phyloP scores from a whole-genome alignment of 2,113 vertebrate species.

The Tetrax tetrax region DNA sequence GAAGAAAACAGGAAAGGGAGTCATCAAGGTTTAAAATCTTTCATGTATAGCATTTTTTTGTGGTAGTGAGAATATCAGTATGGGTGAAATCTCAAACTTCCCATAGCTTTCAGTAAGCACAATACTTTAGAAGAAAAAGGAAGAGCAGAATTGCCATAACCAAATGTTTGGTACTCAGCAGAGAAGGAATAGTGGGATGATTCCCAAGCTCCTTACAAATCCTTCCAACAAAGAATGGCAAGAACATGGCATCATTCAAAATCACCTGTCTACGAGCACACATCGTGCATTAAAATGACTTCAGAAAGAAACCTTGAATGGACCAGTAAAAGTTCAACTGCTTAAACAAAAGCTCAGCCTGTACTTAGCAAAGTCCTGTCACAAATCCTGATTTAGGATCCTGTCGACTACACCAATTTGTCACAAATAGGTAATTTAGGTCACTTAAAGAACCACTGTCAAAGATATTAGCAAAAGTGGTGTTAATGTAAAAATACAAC shows the following conservation, averaged over 20 bases:
- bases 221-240: background rate
- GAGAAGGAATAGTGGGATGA: background rate
- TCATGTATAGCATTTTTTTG: background rate
- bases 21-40: background rate
- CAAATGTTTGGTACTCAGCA: background rate
- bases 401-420: no score
- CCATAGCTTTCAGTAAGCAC: background rate
- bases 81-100: background rate
- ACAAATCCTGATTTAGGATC: no score
- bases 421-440: no score
- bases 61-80: background rate
- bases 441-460: no score
- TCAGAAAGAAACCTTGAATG: background rate
- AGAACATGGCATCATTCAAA: background rate
- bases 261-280: background rate
- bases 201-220: background rate
- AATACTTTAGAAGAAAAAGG: background rate
- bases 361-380: background rate
- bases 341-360: background rate
- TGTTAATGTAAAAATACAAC: no score
- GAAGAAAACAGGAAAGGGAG: background rate
- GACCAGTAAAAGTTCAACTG: background rate
- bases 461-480: no score
- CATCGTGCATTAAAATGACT: background rate
- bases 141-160: background rate